Conservation (phyloP, 2,888 invertebrate species). For the Ligdia adustata region DNA sequence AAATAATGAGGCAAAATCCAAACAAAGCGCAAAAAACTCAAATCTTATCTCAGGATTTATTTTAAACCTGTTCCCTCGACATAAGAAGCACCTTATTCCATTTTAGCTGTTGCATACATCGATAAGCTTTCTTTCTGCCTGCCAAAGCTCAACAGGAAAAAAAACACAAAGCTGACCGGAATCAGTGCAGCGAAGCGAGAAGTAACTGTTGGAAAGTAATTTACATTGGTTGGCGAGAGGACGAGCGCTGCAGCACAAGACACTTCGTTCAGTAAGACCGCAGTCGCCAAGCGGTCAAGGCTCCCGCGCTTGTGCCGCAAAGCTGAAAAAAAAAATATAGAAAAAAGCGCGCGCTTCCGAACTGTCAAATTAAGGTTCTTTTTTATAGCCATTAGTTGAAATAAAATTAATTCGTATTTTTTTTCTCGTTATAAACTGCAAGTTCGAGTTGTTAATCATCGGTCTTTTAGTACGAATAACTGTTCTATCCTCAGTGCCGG, state of each 20-base stretch:
- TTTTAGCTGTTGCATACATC: constrained; percentile 38
- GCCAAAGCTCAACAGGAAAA: constrained; percentile 45
- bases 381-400: no score
- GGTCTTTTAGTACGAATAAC: constrained; percentile 71
- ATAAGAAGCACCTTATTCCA: constrained; percentile 20
- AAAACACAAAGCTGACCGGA: constrained; percentile 59
- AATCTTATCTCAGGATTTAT: constrained; percentile 19
- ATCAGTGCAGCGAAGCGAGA: constrained; percentile 79
- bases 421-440: constrained; percentile 15
- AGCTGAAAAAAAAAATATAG: constrained; percentile 53
- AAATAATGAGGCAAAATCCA: no score
- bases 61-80: constrained; percentile 25
- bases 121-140: constrained; percentile 60
- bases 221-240: constrained; percentile 63
- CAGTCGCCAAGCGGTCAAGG: constrained; percentile 79
- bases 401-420: no score
- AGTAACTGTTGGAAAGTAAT: constrained; percentile 81
- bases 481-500: constrained; percentile 71
- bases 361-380: constrained; percentile 60
- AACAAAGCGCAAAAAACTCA: constrained; percentile 15
- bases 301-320: constrained; percentile 55
- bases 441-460: constrained; percentile 53
- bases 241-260: constrained; percentile 58
- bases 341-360: constrained; percentile 74
- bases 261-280: constrained; percentile 69